Evolutionary conservation across 2,888 invertebrate genomes (phyloP), one percentile per base, ranked within the genome.

Genomic region (Sarcophaga rosellei): DNA sequence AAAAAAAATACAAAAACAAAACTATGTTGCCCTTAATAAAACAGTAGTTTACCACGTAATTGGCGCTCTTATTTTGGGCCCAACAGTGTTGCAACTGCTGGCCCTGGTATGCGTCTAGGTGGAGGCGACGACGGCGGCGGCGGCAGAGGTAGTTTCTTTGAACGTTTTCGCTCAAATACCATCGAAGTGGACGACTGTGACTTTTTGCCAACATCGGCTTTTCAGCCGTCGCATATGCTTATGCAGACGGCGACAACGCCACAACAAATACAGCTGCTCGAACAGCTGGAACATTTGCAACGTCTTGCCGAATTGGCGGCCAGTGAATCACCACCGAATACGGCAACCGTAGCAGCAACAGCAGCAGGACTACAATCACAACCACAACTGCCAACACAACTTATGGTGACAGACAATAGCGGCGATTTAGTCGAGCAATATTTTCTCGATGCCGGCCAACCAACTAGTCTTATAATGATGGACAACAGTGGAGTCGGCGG

Each of bases 171-270:
- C 80, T 93, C 93, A 86, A 92, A 92, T 86, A 92, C 92, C 66
- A 92, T 92, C 74, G 92, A 93, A 89, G 92, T 92, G 84, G 92
- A 92, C 85, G 92, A 92, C 89, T 93, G 91, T 88, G 93, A 92
- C 88, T 92, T 90, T 88, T 86, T 90, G 85, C 89, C 89, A 70
- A 88, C 85, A 75, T 84, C 85, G 69, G 82, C 84, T 61, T 86
- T 72, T 79, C 84, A 84, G 75, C 88, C 84, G 80, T 77, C 88
- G 74, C 88, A 88, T 75, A 85, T 88, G 77, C 88, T 85, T 62
- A 70, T 81, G 76, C 81, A 76, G 65, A 57, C 81, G 59, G 21
- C 61, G 70, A 89, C 89, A 47, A 89, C 89, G 62, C 88, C 90
- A 73, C 91, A 91, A 85, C 92, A 91, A 77, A 87, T 90, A 88